Evolutionary conservation across 2,113 vertebrate species (phyloP), one percentile per base, ranked within the genome.

Genomic region (Naja naja): DNA sequence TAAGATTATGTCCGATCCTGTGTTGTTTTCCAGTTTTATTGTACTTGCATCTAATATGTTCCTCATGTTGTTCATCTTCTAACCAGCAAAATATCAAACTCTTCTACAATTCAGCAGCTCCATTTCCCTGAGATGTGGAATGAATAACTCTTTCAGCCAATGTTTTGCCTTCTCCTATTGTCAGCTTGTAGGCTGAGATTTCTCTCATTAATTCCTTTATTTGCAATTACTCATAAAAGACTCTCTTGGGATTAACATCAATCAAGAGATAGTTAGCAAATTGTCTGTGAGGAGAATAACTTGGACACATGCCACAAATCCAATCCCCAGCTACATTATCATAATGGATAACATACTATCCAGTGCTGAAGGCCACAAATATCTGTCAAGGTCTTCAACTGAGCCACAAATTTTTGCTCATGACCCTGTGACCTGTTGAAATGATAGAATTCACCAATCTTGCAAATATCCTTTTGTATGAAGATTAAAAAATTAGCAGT

Each of bases 171-270:
- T 52, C 47, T 85, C 16, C 64, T n/a, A 45, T 89, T 92, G 87
- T 89, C 18, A 45, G 34, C 18, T 56, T 89, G 64, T 43, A 54
- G 25, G 52, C 6, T 64, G 45, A 64, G 53, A n/a, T 89, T 92
- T 88, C 34, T 92, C 91, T 88, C 91, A 92, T 92, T 85, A 85
- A 30, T 92, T 91, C 69, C 43, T 81, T 89, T 69, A 88, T 89
- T 92, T 92, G 87, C 52, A 89, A 30, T 91, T 54, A 55, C 52
- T 92, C 87, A n/a, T 56, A n/a, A 55, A 27, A 54, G 58, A 23
- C 25, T 92, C 43, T 88, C 87, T 54, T 89, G 52, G 87, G 49
- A 47, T 81, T 45, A 89, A 55, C 64, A 54, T 56, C 52, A 55
- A 53, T 85, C 52, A 85, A 10, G 52, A 85, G 87, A 85, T 55